A percentile compares a stretch with the other conserved stretches of the same genome.
These are phyloP conservation scores for Eupithecia centaureata DNA, from an alignment of 2,888 invertebrate genomes.

Conservation along the genomic window DNA sequence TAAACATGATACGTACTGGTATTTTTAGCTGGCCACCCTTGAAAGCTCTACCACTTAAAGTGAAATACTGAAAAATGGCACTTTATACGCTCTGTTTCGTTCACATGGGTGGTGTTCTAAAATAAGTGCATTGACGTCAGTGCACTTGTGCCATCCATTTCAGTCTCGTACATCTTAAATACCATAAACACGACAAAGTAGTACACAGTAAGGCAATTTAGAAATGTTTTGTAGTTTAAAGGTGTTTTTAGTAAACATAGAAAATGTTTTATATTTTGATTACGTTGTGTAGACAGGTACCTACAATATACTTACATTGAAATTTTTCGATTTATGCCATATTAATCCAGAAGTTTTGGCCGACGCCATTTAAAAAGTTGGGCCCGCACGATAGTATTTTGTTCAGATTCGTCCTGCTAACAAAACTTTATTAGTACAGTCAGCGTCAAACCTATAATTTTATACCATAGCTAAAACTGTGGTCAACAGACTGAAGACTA, in stretches of 20 bases:
- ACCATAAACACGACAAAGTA: slow-evolving; percentile 17
- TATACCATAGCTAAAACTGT: too few species aligned
- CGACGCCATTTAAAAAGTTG: too few species aligned
- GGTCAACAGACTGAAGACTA: too few species aligned
- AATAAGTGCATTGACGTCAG: slow-evolving; percentile 45
- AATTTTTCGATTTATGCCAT: too few species aligned
- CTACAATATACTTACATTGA: too few species aligned
- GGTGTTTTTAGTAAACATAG: too few species aligned
- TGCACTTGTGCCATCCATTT: slow-evolving; percentile 35
- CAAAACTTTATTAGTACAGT: neutral
- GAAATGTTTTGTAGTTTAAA: neutral
- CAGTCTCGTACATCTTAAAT: slow-evolving; percentile 53
- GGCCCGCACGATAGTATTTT: too few species aligned
- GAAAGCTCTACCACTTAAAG: neutral
- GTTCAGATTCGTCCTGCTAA: too few species aligned
- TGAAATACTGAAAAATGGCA: slow-evolving; percentile 39
- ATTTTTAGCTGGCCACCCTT: neutral
- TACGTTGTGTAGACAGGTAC: too few species aligned
- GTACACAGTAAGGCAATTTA: slow-evolving; percentile 10
- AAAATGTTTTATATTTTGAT: too few species aligned
- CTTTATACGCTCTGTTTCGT: slow-evolving; percentile 29
- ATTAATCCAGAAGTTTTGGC: too few species aligned
- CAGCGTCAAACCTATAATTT: too few species aligned
- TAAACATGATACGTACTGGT: neutral
- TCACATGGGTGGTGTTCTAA: slow-evolving; percentile 22